Percentiles rank a stretch among this genome's conserved stretches.
phyloP scores from a whole-genome alignment of 2,797 vertebrate species.

The Crocodylus rhombifer region DNA sequence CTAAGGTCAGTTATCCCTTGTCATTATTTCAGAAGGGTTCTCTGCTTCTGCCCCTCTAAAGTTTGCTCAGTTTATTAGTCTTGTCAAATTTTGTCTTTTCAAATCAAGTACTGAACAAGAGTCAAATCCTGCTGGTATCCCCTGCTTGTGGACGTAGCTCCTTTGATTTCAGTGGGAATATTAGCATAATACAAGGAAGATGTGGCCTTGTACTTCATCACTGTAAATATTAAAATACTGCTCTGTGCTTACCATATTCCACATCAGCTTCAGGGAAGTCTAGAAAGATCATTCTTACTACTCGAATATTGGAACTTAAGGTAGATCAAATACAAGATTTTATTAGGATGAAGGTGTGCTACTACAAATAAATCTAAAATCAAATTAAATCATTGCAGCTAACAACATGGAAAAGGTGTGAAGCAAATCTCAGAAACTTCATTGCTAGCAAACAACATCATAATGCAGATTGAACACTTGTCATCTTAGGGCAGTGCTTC shows the following conservation, averaged over 20 bases:
- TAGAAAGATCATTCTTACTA: conserved; percentile 44
- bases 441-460: no score
- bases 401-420: neutral
- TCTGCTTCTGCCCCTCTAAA: neutral
- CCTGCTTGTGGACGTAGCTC: neutral
- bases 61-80: neutral
- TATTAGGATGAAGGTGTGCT: conserved; percentile 5
- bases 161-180: neutral
- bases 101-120: neutral
- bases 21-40: no score
- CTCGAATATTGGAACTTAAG: conserved; percentile 44
- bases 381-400: neutral
- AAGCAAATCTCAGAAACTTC: neutral
- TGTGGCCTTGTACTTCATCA: conserved; percentile 31
- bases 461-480: no score
- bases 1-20: no score
- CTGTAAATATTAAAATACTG: conserved; percentile 14
- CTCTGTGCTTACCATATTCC: conserved; percentile 29
- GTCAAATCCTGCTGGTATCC: neutral
- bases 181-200: neutral
- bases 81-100: neutral
- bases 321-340: conserved; percentile 18
- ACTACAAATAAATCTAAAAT: neutral
- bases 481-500: no score
- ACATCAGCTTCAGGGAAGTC: neutral